Evolutionary conservation across 53 echinoderm and acorn worm species (phyloP).

Genomic region (Actinopyga echinites): DNA sequence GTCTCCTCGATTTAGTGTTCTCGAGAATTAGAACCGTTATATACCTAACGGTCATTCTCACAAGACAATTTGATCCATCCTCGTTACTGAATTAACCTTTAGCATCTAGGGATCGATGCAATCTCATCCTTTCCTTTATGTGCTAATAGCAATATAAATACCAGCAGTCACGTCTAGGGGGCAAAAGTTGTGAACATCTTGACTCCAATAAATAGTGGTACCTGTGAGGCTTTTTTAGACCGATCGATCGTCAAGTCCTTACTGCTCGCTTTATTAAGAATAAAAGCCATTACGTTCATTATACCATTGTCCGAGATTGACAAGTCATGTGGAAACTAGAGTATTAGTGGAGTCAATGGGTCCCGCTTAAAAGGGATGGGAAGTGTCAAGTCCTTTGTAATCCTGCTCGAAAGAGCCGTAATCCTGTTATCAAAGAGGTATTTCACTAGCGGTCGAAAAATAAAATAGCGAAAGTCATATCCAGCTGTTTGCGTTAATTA

Average conservation of each 20-base stretch:
- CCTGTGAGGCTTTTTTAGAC: slow-evolving; percentile 1
- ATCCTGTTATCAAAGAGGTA: no score
- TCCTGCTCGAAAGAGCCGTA: no score
- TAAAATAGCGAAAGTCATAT: no score
- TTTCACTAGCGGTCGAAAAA: no score
- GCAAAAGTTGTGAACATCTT: not conserved
- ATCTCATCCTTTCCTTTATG: slow-evolving; percentile 1
- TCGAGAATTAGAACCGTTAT: no score
- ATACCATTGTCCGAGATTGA: not conserved
- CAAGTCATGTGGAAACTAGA: not conserved
- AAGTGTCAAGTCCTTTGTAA: not conserved
- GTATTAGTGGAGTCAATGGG: not conserved
- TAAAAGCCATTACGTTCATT: not conserved
- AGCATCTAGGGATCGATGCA: not conserved
- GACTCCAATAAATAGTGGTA: slow-evolving; percentile 15
- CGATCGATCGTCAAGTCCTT: not conserved
- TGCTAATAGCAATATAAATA: slow-evolving; percentile 18
- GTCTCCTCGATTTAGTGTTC: no score
- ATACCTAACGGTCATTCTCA: no score
- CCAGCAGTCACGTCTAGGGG: not conserved
- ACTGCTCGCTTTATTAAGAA: not conserved
- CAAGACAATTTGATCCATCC: no score
- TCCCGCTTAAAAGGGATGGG: not conserved
- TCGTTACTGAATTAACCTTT: no score
- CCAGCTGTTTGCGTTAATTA: no score